phyloP scores from a whole-genome alignment of 2,113 vertebrate species.

The Petrocephalus zakoni region DNA sequence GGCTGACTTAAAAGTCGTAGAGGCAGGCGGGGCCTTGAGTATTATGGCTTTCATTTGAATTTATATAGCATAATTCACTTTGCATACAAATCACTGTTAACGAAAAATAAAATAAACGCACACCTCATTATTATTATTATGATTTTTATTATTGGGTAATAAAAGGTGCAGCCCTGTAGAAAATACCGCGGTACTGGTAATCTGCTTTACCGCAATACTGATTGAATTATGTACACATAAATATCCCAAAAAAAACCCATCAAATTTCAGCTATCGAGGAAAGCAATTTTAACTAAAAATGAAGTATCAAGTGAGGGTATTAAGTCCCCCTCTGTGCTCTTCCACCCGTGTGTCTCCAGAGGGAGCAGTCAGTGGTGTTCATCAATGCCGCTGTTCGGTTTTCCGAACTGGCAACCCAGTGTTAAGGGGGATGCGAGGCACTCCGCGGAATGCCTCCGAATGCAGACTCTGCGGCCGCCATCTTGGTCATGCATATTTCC shows the following conservation, averaged over 20 bases:
- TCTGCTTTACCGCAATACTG: background rate
- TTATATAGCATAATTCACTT: background rate
- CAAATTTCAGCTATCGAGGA: background rate
- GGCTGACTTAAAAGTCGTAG: background rate
- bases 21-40: background rate
- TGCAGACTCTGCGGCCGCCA: background rate
- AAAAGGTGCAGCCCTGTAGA: background rate
- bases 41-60: background rate
- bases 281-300: background rate
- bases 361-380: background rate
- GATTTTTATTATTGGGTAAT: background rate
- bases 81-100: background rate
- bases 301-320: background rate
- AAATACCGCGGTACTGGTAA: background rate
- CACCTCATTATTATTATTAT: background rate
- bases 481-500: background rate
- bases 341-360: background rate
- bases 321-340: background rate
- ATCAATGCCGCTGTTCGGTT: background rate
- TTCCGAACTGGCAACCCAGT: background rate
- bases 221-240: background rate
- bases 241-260: background rate
- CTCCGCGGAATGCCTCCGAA: background rate
- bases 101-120: background rate
- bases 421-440: background rate